phyloP scores from a whole-genome alignment of 2,113 vertebrate genomes.

The Callithrix jacchus region DNA sequence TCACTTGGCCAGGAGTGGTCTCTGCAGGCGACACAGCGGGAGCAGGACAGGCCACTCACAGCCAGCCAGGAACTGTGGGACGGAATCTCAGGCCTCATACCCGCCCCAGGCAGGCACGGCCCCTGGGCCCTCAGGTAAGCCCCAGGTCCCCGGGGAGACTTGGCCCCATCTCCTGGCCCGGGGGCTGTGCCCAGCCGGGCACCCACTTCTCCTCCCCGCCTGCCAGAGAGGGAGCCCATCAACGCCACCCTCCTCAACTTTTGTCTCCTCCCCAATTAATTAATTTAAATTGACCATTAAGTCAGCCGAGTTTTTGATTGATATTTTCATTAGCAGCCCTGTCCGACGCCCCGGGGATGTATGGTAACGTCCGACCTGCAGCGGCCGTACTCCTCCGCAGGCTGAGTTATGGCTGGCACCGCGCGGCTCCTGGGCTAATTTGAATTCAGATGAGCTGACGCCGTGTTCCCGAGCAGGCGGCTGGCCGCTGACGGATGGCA shows the following conservation, averaged over 20 bases:
- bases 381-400: conserved; percentile 85
- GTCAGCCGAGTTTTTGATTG: conserved; percentile 91
- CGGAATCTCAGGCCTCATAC: neutral
- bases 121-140: fast-evolving
- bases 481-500: conserved; percentile 84
- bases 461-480: conserved; percentile 91
- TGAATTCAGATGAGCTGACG: conserved; percentile 96
- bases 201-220: conserved; percentile 54
- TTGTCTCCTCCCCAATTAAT: conserved; percentile 90
- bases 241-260: conserved; percentile 82
- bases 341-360: conserved; percentile 92
- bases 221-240: conserved; percentile 77
- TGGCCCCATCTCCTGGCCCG: fast-evolving
- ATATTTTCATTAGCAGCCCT: conserved; percentile 94
- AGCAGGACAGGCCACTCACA: fast-evolving
- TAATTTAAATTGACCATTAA: conserved; percentile 95
- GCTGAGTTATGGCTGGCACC: conserved; percentile 91
- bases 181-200: neutral
- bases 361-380: conserved; percentile 90
- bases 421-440: conserved; percentile 90
- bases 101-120: neutral
- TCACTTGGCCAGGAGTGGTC: fast-evolving
- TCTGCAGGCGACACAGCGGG: fast-evolving
- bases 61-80: fast-evolving
- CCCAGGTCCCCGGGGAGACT: neutral